Conservation (phyloP, 2,113 vertebrate genomes). For the Aleadryas rufinucha region DNA sequence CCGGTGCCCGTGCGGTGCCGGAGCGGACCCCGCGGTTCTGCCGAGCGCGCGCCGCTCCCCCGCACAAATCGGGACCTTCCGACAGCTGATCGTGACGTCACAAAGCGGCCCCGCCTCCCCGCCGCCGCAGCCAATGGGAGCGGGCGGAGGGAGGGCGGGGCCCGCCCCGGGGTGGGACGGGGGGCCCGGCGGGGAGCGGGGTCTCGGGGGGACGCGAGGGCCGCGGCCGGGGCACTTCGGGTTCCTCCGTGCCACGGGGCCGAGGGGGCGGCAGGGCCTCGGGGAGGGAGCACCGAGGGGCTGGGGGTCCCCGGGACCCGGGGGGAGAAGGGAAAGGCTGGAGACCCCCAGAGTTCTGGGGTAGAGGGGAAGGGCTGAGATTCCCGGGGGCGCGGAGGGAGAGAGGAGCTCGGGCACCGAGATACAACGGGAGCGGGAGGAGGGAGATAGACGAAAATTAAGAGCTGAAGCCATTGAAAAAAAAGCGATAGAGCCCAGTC, state of each 20-base stretch:
- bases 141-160: neutral
- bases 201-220: neutral
- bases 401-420: neutral
- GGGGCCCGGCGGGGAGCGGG: too few species aligned
- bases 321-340: neutral
- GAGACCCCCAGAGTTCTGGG: neutral
- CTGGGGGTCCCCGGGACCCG: neutral
- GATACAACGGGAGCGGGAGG: neutral
- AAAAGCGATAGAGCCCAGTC: neutral
- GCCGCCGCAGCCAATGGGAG: neutral
- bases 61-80: conserved; percentile 6
- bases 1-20: neutral
- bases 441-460: neutral
- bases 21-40: neutral
- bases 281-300: too few species aligned
- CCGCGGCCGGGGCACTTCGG: fast-evolving
- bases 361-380: neutral
- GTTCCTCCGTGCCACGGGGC: too few species aligned
- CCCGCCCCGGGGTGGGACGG: neutral
- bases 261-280: neutral
- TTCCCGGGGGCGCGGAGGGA: fast-evolving
- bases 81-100: conserved; percentile 22
- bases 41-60: neutral
- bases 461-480: neutral
- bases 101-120: neutral